phyloP scores from a whole-genome alignment of 2,797 vertebrate genomes.

The Silurus lanzhouensis region DNA sequence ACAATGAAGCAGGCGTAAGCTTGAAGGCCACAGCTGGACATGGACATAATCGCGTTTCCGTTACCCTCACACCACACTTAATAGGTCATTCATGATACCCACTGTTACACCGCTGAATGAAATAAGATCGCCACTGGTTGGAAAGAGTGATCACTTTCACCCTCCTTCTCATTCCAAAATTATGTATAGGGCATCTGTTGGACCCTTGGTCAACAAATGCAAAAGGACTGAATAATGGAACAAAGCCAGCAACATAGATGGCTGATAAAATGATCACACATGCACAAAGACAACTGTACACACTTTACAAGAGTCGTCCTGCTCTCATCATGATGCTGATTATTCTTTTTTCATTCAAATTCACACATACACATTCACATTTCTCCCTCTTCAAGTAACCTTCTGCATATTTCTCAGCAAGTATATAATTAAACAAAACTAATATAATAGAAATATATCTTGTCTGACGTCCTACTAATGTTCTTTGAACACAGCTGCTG shows the following conservation, averaged over 20 bases:
- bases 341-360: background rate
- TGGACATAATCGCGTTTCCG: conserved; percentile 29
- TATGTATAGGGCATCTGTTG: conserved; percentile 25
- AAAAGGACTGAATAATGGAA: conserved; percentile 6
- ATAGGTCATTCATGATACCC: conserved; percentile 29
- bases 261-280: background rate
- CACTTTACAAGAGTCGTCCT: background rate
- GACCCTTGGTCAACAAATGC: conserved; percentile 25
- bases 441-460: background rate
- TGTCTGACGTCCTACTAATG: background rate
- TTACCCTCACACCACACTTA: background rate
- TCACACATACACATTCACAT: background rate
- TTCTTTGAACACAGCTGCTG: background rate
- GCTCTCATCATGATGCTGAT: background rate
- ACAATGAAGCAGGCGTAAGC: background rate
- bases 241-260: background rate
- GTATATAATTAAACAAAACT: background rate
- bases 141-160: conserved; percentile 2
- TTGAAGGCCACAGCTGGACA: conserved; percentile 45
- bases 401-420: background rate
- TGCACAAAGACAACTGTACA: conserved; percentile 21
- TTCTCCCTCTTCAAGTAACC: background rate
- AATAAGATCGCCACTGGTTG: conserved; percentile 22
- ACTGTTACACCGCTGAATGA: conserved; percentile 38
- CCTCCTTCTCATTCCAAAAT: conserved; percentile 25